Evolutionary conservation across 2,888 invertebrate species (phyloP), one percentile per base, ranked within the genome.

Genomic region (Vandiemenella viatica): DNA sequence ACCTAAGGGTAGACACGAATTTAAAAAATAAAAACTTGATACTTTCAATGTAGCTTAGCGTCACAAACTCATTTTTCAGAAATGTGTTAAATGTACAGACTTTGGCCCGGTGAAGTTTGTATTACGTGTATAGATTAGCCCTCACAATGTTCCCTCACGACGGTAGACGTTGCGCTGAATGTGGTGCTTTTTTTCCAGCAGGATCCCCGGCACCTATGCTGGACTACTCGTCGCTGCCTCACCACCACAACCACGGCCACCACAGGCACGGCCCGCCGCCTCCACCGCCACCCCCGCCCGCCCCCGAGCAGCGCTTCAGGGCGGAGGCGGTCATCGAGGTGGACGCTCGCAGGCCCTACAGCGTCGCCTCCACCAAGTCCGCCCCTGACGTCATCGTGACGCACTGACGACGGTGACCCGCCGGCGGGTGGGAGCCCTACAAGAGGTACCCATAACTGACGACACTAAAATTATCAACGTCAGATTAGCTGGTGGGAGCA

Each of bases 371-470:
- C 49, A 86, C 87, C 50, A 85, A 88, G 61, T 88, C 89, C 49
- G 89, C 89, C 1, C 89, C 89, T 44, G 90, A 90, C 66, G 89
- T 90, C 60, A 87, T 90, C 63, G 88, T 88, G 60, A 82, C 80
- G 53, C 82, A 82, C 77, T 82, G 80, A 82, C 79, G 76, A 59
- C 66, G 69, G 68, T 61, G 60, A 53, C 53, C 44, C 45, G 50
- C 46, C 54, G n/a, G n/a, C n/a, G 52, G 43, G 63, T 75, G 75
- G 75, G 74, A 75, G 62, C 74, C 75, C 51, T 75, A 74, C 63
- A 69, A 68, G 42, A 16, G 17, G 38, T 17, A 17, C 58, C 63
- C n/a, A n/a, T n/a, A n/a, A n/a, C n/a, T n/a, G n/a, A n/a, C n/a
- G n/a, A n/a, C n/a, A n/a, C n/a, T n/a, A n/a, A n/a, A n/a, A n/a